Evolutionary conservation across 2,888 invertebrate species (phyloP).

Genomic region (Lasioglossum malachurum): DNA sequence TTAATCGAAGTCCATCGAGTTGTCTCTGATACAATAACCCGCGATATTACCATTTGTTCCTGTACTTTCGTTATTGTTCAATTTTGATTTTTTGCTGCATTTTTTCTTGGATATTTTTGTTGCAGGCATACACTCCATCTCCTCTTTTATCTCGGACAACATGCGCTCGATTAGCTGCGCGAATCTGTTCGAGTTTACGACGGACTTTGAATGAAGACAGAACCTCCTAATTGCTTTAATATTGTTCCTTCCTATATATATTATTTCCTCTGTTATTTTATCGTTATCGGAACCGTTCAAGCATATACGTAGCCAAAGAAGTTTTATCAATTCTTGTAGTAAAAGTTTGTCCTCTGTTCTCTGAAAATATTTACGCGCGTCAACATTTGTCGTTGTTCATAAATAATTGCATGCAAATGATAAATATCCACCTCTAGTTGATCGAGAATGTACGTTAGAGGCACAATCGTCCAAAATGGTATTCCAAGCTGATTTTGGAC

Average conservation of each 20-base stretch:
- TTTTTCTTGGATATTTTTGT: neutral
- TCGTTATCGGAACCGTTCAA: constrained; percentile 23
- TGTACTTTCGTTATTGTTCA: neutral
- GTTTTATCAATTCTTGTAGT: constrained; percentile 55
- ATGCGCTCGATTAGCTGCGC: constrained; percentile 53
- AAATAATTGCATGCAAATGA: neutral
- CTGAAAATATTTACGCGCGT: constrained; percentile 52
- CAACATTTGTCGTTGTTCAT: neutral
- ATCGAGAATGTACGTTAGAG: constrained; percentile 62
- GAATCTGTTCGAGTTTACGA: constrained; percentile 52
- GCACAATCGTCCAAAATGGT: constrained; percentile 60
- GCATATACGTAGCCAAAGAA: constrained; percentile 59
- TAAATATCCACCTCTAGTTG: constrained; percentile 58
- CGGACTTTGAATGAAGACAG: constrained; percentile 56
- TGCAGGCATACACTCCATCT: constrained; percentile 28
- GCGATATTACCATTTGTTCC: constrained; percentile 32
- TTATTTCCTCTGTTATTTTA: constrained; percentile 51
- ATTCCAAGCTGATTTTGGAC: constrained; percentile 49
- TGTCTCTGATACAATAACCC: neutral
- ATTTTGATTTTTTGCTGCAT: constrained; percentile 23
- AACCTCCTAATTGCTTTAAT: constrained; percentile 64
- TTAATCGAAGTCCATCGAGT: neutral
- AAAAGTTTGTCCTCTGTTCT: constrained; percentile 47
- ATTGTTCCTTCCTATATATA: constrained; percentile 60
- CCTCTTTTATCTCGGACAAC: constrained; percentile 41